Evolutionary conservation across 1,140 invertebrate genomes (phyloP), one percentile per base, ranked within the genome.

Genomic region (Zaprionus camerounensis): DNA sequence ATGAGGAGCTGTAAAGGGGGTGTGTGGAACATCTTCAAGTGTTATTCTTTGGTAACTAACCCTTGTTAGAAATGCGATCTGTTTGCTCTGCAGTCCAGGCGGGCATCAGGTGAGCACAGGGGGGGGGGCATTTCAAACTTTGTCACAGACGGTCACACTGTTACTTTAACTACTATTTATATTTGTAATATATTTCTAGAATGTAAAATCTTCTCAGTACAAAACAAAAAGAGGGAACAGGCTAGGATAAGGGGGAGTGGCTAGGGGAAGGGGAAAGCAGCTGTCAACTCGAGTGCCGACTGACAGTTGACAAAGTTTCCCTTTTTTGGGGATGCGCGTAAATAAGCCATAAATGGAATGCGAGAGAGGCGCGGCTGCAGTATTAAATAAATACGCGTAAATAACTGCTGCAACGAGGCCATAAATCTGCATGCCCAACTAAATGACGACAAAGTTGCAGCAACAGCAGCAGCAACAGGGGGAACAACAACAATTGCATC

Each of bases 401-500:
- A 83, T 88, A 83, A 87, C 71, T 70, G 71, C 58, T 46, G 65
- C 75, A 72, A 69, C 64, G 53, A 71, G 67, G 68, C 70, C 70
- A 81, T 88, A 88, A 88, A 88, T 87, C 85, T 84, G 84, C 85
- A 78, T 72, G 81, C 75, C 68, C 67, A 84, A 84, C 84, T 81
- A 81, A 83, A 87, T 88, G 84, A 87, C 77, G 67, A 73, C 66
- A 70, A 66, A 56, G 53, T 7, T 56, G 22, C 26, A 26, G 9
- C 26, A 17, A 1, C 22, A 56, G 12, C 46, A 55, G 56, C 20
- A 46, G 36, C 36, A 38, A 38, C 36, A 38, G 36, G 36, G 36
- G 36, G 13, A 38, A 65, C 24, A 83, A 86, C 80, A 90, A 87
- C 78, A 87, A 88, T 88, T 84, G 84, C 84, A 88, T 90, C 84